Evolutionary conservation across 2,888 invertebrate species (phyloP), one percentile per base, ranked within the genome.

Genomic region (Erebia epiphron): DNA sequence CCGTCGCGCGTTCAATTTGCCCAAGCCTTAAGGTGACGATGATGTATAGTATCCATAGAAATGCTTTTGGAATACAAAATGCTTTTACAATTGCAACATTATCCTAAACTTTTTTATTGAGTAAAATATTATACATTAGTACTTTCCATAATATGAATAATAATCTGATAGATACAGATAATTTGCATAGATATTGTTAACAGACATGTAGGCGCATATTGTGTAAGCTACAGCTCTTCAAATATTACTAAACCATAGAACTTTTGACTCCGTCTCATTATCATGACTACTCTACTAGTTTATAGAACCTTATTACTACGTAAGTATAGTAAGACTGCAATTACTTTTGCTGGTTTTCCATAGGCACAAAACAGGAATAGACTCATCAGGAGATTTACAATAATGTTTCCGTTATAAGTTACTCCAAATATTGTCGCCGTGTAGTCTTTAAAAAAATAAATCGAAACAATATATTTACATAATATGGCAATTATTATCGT

Each of bases 341-440:
- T 16, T 16, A 18, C 10, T 16, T n/a, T 58, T 58, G 35, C 57
- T 35, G 14, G 57, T 35, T 35, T n/a, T 35, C n/a, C 14, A n/a
- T 58, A 58, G 18, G 49, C 14, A 49, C 46, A 62, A 49, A 62
- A 62, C 18, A 49, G 14, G 21, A 60, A 41, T 60, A 60, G 62
- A 62, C 62, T 62, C 46, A 49, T 13, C 5, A 43, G 16, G 43
- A 61, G 14, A 57, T 18, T 46, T 61, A 11, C 16, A 43, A 60
- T 60, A 43, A 11, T 11, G 1, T 21, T 57, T 57, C 13, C 21
- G 1, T 35, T 57, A 26, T 57, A 8, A 35, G n/a, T 57, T 58
- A 58, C 9, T 3, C 18, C 18, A 54, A 10, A 54, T 54, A 54
- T 8, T 10, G 1, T 9, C 1, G 18, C 10, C 1, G 16, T 16